Evolutionary conservation across 1,140 invertebrate species (phyloP).

Genomic region (Argopecten irradians): DNA sequence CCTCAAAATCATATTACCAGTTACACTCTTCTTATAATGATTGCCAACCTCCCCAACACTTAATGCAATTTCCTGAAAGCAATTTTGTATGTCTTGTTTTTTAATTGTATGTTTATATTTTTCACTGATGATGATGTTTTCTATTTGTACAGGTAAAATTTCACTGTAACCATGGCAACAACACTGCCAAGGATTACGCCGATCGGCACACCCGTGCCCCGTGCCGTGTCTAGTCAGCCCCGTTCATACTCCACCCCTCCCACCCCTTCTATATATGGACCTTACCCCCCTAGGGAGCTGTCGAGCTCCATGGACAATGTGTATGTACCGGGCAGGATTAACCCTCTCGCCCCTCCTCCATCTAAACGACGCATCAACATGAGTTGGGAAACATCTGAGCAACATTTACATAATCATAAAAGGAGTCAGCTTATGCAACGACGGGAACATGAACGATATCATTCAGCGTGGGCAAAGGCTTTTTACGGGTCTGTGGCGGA

Average conservation of each 20-base stretch:
- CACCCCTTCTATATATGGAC: constrained; percentile 59
- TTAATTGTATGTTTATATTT: background rate
- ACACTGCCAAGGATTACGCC: constrained; percentile 44
- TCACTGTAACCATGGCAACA: constrained; percentile 12
- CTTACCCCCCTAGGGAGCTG: constrained; percentile 69
- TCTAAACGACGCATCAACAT: constrained; percentile 67
- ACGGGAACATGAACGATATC: constrained; percentile 72
- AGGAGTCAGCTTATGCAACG: constrained; percentile 71
- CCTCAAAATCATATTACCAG: too few species aligned
- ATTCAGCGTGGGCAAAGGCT: constrained; percentile 73
- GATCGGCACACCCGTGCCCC: constrained; percentile 60
- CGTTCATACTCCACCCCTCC: constrained; percentile 49
- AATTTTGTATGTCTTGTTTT: too few species aligned
- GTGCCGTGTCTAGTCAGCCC: constrained; percentile 44
- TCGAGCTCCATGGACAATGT: constrained; percentile 65
- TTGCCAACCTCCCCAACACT: too few species aligned
- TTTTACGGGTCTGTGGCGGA: constrained; percentile 75
- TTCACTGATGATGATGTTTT: background rate
- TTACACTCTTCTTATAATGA: too few species aligned
- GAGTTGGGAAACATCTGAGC: constrained; percentile 72
- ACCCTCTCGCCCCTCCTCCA: constrained; percentile 69
- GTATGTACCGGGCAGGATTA: constrained; percentile 66
- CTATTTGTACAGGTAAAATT: constrained; percentile 21
- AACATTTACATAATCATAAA: constrained; percentile 74
- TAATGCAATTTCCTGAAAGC: too few species aligned